These are phyloP conservation scores for Cheilosia variabilis DNA, from an alignment of 2,888 invertebrate genomes.

Conservation along the genomic window DNA sequence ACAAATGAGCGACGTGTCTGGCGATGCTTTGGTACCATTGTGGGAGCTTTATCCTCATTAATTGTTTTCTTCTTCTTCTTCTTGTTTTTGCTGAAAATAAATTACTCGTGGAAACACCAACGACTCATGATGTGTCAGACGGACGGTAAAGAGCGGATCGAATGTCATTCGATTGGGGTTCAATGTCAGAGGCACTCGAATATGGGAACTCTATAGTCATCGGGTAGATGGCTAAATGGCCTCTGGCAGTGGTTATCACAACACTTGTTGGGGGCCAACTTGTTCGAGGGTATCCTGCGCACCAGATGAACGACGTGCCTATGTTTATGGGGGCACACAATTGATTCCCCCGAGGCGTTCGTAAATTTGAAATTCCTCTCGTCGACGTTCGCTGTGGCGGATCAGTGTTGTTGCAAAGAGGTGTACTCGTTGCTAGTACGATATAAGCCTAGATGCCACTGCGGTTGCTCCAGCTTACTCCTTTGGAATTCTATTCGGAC, in stretches of 20 bases:
- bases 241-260: constrained; percentile 47
- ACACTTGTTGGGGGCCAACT: constrained; percentile 15
- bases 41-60: constrained; percentile 39
- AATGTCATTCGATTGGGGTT: constrained; percentile 65
- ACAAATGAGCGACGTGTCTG: constrained; percentile 66
- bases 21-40: constrained; percentile 19
- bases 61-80: constrained; percentile 6
- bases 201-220: constrained; percentile 24
- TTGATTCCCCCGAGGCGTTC: constrained; percentile 68
- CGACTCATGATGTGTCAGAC: constrained; percentile 44
- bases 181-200: constrained; percentile 49
- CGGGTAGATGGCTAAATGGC: constrained; percentile 32
- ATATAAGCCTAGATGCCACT: constrained; percentile 61
- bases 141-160: constrained; percentile 63
- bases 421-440: constrained; percentile 1
- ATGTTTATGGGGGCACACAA: constrained; percentile 69
- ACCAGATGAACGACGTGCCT: constrained; percentile 60
- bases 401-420: constrained; percentile 24
- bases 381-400: constrained; percentile 4
- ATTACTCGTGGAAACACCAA: constrained; percentile 27
- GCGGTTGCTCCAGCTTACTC: constrained; percentile 56
- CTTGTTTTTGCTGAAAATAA: constrained; percentile 18
- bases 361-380: constrained; percentile 71
- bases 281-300: constrained; percentile 3
- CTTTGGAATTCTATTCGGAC: constrained; percentile 15